Evolutionary conservation across 2,888 invertebrate species (phyloP), one percentile per base, ranked within the genome.

Genomic region (Acronicta aceris): DNA sequence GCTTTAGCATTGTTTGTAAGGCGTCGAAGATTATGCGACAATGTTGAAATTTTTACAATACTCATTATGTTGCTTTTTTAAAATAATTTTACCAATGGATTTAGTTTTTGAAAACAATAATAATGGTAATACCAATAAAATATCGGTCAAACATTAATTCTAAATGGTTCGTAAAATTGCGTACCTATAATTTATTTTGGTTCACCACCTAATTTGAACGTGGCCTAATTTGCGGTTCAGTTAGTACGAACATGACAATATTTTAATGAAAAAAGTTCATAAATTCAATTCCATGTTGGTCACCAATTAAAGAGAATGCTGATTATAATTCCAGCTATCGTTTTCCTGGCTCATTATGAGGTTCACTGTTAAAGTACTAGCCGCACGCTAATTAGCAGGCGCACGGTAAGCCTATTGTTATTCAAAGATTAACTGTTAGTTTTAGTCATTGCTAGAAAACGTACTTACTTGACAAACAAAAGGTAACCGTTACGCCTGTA

Each of bases 281-380:
- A 52, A 71, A 58, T 73, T 55, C 15, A 42, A 52, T 73, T 61
- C 10, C 70, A 62, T 70, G 70, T 62, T 55, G 45, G 33, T 16
- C 13, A 51, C 42, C 58, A 67, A 55, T 70, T 70, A 58, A 51
- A 57, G 43, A 47, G n/a, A 50, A 55, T 51, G 50, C 49, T 58
- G 55, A 59, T 60, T 56, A 65, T 25, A 60, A 40, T 66, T 61
- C 53, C 1, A 66, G 52, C 43, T 56, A 50, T 25, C 25, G 13
- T 50, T 27, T 42, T 13, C n/a, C 41, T 41, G 43, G 51, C 42
- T 61, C 46, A 67, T 54, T 52, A 30, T 25, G 6, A 27, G 25
- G n/a, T n/a, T 61, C 16, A 5, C 42, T 7, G 13, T 50, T 66
- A 60, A 72, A 47, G 56, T 61, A 64, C 50, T 57, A 40, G 41